Evolutionary conservation across 1,140 invertebrate species (phyloP).

Genomic region (Halesus radiatus): DNA sequence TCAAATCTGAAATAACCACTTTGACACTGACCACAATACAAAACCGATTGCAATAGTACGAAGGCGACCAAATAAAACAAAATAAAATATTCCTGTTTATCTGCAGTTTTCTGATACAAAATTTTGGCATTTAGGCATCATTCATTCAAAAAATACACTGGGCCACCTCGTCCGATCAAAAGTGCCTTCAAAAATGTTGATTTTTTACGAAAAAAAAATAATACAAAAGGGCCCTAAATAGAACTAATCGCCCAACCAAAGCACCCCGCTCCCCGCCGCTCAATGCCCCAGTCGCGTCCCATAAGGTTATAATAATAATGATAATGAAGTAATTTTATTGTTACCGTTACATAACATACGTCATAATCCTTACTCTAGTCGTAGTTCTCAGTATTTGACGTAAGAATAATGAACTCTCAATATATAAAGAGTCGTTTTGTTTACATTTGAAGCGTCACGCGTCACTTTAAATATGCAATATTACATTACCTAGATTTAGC

Average conservation of each 20-base stretch:
- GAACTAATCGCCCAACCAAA: conserved; percentile 79
- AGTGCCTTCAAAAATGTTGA: conserved; percentile 89
- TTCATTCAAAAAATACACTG: conserved; percentile 77
- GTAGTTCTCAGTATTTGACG: conserved; percentile 51
- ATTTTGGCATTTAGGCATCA: conserved; percentile 66
- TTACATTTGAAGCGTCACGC: conserved; percentile 37
- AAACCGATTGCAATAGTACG: conserved; percentile 75
- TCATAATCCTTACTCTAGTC: conserved; percentile 51
- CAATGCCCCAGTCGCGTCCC: conserved; percentile 33
- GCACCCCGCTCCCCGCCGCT: conserved; percentile 70
- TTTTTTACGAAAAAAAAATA: conserved; percentile 85
- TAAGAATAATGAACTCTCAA: conserved; percentile 48
- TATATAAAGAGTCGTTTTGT: conserved; percentile 46
- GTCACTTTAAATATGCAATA: conserved; percentile 50
- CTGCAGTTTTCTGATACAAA: conserved; percentile 56
- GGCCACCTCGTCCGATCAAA: conserved; percentile 91
- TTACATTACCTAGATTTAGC: conserved; percentile 48
- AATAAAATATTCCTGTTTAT: conserved; percentile 58
- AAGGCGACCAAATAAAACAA: conserved; percentile 65
- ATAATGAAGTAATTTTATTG: conserved; percentile 49
- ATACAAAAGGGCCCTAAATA: conserved; percentile 86
- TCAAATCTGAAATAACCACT: conserved; percentile 79
- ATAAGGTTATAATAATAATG: conserved; percentile 34
- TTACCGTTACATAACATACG: conserved; percentile 46
- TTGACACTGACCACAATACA: conserved; percentile 73